A percentile compares a stretch with the other conserved stretches of the same genome.
These are phyloP conservation scores for Anticlea derivata DNA, from an alignment of 2,888 invertebrate genomes.

Conservation along the genomic window DNA sequence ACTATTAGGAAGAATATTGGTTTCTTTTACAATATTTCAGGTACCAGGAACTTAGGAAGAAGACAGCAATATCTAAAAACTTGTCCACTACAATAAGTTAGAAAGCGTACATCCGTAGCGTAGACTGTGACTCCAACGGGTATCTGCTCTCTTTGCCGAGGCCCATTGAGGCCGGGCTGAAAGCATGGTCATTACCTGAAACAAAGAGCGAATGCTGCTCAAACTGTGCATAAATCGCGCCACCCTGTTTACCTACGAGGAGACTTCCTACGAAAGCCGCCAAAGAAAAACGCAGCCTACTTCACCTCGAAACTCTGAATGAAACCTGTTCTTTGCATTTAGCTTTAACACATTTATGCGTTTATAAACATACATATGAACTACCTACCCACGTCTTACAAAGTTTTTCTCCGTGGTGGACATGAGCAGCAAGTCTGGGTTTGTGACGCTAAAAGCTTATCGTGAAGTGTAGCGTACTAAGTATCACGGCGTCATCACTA, in stretches of 20 bases:
- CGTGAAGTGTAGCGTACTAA: no score
- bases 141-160: slow-evolving; percentile 69
- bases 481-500: no score
- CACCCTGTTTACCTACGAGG: slow-evolving; percentile 74
- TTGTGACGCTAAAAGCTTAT: no score
- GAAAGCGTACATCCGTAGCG: slow-evolving; percentile 29
- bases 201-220: slow-evolving; percentile 79
- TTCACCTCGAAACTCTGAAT: slow-evolving; percentile 62
- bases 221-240: slow-evolving; percentile 79
- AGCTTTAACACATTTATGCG: slow-evolving; percentile 53
- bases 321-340: slow-evolving; percentile 53
- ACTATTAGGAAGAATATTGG: no score
- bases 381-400: no score
- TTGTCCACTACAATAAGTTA: slow-evolving; percentile 22
- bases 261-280: slow-evolving; percentile 67
- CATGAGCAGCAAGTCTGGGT: no score
- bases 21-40: no score
- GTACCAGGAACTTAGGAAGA: no score
- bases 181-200: slow-evolving; percentile 82
- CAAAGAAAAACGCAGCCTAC: slow-evolving; percentile 78
- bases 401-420: no score
- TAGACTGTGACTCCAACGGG: slow-evolving; percentile 38
- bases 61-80: slow-evolving; percentile 10
- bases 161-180: slow-evolving; percentile 77
- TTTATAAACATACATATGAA: background rate